These are phyloP conservation scores for Ligdia adustata DNA, from an alignment of 2,888 invertebrate genomes.

Conservation along the genomic window DNA sequence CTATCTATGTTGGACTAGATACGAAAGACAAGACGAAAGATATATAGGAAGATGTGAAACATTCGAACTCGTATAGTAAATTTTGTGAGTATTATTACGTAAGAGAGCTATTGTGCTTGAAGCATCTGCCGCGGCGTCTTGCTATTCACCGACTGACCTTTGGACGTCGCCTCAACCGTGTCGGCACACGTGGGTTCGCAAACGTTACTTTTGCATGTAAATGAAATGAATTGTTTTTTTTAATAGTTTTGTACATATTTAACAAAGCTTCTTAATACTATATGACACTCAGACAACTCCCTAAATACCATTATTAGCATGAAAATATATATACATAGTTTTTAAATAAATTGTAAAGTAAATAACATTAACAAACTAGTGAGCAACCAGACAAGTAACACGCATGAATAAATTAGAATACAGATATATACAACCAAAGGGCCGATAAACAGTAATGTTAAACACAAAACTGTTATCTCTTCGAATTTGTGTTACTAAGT, in stretches of 20 bases:
- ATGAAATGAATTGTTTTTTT: constrained; percentile 30
- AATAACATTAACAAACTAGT: constrained; percentile 10
- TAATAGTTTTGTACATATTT: no score
- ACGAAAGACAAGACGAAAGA: constrained; percentile 27
- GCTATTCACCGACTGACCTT: constrained; percentile 74
- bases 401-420: constrained; percentile 13
- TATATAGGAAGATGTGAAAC: constrained; percentile 15
- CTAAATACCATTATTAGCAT: no score
- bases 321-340: no score
- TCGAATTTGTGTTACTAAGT: constrained; percentile 38
- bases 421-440: constrained; percentile 17
- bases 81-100: constrained; percentile 48
- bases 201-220: constrained; percentile 50
- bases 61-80: constrained; percentile 26
- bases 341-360: background rate
- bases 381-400: constrained; percentile 15
- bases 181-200: constrained; percentile 59
- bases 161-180: constrained; percentile 40
- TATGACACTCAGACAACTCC: no score
- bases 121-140: constrained; percentile 65
- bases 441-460: constrained; percentile 22
- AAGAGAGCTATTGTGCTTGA: constrained; percentile 53
- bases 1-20: constrained; percentile 48
- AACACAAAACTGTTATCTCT: constrained; percentile 38
- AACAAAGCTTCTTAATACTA: no score